Evolutionary conservation across 2,888 invertebrate species (phyloP).

Genomic region (Spialia ferax): DNA sequence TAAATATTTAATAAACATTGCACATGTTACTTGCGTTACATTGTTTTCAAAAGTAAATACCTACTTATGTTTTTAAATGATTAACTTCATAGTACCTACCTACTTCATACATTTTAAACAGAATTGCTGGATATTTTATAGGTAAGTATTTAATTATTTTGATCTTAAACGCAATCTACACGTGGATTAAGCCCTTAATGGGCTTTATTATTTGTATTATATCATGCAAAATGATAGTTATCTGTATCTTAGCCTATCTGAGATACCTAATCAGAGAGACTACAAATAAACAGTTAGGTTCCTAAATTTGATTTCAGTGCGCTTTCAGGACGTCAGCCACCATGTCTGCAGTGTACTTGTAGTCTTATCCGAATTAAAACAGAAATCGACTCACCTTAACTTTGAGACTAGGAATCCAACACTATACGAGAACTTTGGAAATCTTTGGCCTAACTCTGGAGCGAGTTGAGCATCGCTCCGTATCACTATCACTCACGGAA

Average conservation of each 20-base stretch:
- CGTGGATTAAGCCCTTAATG: neutral
- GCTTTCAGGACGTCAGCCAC: neutral
- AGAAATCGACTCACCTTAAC: slow-evolving; percentile 38
- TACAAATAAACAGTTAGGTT: slow-evolving; percentile 30
- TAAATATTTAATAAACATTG: too few species aligned
- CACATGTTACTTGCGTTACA: too few species aligned
- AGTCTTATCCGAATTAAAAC: neutral
- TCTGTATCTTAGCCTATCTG: slow-evolving; percentile 36
- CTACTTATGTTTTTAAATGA: too few species aligned
- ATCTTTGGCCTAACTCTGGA: slow-evolving; percentile 30
- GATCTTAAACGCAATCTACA: neutral
- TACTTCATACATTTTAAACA: too few species aligned
- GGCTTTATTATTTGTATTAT: slow-evolving; percentile 12
- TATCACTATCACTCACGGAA: slow-evolving; percentile 54
- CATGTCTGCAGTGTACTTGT: neutral
- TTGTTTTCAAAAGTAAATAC: too few species aligned
- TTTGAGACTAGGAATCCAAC: slow-evolving; percentile 7
- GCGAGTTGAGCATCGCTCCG: slow-evolving; percentile 48
- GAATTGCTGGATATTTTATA: too few species aligned
- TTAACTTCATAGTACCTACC: too few species aligned
- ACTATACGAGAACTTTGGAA: slow-evolving; percentile 38
- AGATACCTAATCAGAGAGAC: slow-evolving; percentile 34
- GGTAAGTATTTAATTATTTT: neutral
- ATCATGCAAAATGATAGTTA: slow-evolving; percentile 35
- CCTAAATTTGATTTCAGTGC: neutral